phyloP scores from a whole-genome alignment of 2,797 vertebrate genomes.

The Gymnothorax reevesii region DNA sequence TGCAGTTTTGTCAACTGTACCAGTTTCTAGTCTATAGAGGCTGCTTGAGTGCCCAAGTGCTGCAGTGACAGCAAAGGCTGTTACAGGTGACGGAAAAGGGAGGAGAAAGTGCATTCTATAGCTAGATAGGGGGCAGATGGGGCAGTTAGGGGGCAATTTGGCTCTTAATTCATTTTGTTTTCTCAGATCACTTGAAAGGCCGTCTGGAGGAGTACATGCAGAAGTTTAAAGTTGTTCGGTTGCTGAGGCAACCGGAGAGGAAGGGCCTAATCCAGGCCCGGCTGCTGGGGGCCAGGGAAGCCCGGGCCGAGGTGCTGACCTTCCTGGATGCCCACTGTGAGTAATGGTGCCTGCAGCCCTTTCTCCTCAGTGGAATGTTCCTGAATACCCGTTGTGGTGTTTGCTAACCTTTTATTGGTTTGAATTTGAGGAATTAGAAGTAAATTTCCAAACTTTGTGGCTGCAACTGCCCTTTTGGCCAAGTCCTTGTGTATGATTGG shows the following conservation, averaged over 20 bases:
- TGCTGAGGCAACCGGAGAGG: slow-evolving; percentile 74
- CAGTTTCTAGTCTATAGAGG: neutral
- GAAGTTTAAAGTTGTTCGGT: slow-evolving; percentile 72
- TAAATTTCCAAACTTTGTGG: too few relatives aligned
- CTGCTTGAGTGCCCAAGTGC: neutral
- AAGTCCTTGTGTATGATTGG: too few relatives aligned
- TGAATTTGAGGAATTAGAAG: too few relatives aligned
- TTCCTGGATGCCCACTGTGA: slow-evolving; percentile 89
- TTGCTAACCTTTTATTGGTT: too few relatives aligned
- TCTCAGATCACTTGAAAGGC: slow-evolving; percentile 74
- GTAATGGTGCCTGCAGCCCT: slow-evolving; percentile 48
- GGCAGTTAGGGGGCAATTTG: neutral
- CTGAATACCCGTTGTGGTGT: neutral
- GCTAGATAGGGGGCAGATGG: too few relatives aligned
- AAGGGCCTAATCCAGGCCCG: slow-evolving; percentile 78
- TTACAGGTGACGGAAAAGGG: neutral
- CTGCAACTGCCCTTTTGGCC: too few relatives aligned
- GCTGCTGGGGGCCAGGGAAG: slow-evolving; percentile 77
- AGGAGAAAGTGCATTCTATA: neutral
- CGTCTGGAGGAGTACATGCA: slow-evolving; percentile 68
- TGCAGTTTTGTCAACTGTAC: too few relatives aligned
- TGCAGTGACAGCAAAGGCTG: neutral
- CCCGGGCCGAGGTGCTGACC: slow-evolving; percentile 79
- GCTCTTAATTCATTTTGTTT: neutral
- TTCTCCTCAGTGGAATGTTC: neutral